A percentile compares a stretch with the other conserved stretches of the same genome.
Evolutionary conservation across 1,140 invertebrate genomes (phyloP).

Genomic region (Papilio dardanus): DNA sequence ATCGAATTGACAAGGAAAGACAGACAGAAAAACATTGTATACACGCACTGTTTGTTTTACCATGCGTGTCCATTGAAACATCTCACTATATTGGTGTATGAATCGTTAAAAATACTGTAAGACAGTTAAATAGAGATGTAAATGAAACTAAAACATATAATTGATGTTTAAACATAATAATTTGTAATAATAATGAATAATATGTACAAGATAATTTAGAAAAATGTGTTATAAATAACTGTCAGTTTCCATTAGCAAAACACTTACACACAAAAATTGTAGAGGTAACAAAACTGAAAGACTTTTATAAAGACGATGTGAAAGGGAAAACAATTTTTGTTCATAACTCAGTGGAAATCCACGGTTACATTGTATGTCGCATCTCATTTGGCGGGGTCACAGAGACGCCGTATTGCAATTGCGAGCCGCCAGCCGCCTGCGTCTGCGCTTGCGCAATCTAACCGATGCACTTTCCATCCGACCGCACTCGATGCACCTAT

Average conservation of each 20-base stretch:
- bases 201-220: no score
- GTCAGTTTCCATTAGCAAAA: no score
- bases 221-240: no score
- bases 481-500: constrained; percentile 55
- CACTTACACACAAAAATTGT: no score
- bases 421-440: constrained; percentile 38
- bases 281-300: no score
- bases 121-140: no score
- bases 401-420: constrained; percentile 45
- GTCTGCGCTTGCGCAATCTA: constrained; percentile 58
- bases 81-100: no score
- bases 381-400: constrained; percentile 35
- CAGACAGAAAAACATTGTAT: neutral
- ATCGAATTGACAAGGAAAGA: neutral
- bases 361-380: constrained; percentile 20
- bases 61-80: neutral
- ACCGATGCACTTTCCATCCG: constrained; percentile 73
- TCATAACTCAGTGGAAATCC: neutral
- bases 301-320: no score
- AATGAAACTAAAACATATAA: no score
- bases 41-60: neutral
- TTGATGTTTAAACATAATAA: no score
- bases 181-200: no score
- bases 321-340: neutral
- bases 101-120: no score